Base-by-base conservation (phyloP, 2,797 vertebrate species). In the Chiloscyllium punctatum region DNA sequence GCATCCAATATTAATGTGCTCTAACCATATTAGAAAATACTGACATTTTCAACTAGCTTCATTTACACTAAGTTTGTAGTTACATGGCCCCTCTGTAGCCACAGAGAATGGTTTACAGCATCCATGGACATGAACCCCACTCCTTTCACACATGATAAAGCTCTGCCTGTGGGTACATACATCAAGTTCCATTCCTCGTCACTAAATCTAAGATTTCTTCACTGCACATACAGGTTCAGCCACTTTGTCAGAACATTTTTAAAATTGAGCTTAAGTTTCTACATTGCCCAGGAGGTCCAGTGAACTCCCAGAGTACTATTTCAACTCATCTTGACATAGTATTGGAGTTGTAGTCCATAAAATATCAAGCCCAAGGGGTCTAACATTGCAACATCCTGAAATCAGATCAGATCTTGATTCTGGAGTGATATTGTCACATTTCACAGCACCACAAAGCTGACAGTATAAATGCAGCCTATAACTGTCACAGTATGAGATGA, bases 401-500 rank as follows among this genome's bases (percentile, higher is more conserved):
- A 92, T 92, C 90, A 69, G n/a, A 92, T 92, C 90, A 92, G 66
- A 37, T 66, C 82, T 62, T 68, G 33, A 23, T 37, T 92, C 90
- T 37, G n/a, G 62, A 92, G 30, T 68, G 90, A 69, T 33, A 69
- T 27, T 69, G 90, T 92, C 62, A 92, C 90, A 68, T 68, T 92
- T 92, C 57, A 92, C 90, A 69, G 37, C n/a, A 8, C 62, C 37
- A 92, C 16, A 92, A 68, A 23, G 90, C 23, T 42, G 66, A 69
- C 33, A 68, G 66, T 95, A 95, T 57, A 95, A 95, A 95, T 53
- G 69, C 69, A 95, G 30, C 33, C 94, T 77, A 48, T 16, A 25
- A 95, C 48, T 72, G 94, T 48, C 15, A 51, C 2, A 27, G 71
- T 18, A 23, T 77, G 48, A 95, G 74, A 51, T 95, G 71, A 72